These are phyloP conservation scores for Sclerurus mexicanus DNA, from an alignment of 2,113 vertebrate genomes.

Conservation along the genomic window DNA sequence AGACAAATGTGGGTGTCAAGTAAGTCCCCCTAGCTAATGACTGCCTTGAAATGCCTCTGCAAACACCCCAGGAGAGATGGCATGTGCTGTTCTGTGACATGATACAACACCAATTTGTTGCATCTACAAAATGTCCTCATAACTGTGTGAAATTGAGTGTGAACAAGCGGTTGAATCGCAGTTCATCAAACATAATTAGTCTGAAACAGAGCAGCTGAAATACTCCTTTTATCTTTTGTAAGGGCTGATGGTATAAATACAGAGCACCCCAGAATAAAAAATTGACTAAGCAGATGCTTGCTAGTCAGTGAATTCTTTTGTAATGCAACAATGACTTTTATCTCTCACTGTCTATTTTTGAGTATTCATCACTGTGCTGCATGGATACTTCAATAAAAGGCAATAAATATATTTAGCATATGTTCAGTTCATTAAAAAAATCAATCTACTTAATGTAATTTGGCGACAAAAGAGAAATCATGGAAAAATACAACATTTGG, in stretches of 20 bases:
- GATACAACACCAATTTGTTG: neutral
- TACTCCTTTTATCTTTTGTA: conserved; percentile 1
- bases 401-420: conserved; percentile 2
- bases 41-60: neutral
- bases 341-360: neutral
- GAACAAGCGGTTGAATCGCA: neutral
- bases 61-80: neutral
- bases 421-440: neutral
- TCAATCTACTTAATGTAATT: neutral
- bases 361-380: neutral
- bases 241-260: neutral
- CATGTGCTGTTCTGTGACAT: neutral
- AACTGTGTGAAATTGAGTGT: conserved; percentile 45
- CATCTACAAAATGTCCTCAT: neutral
- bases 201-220: neutral
- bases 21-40: neutral
- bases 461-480: neutral
- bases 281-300: neutral
- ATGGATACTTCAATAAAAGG: neutral
- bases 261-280: conserved; percentile 6
- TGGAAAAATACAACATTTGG: neutral
- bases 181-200: conserved; percentile 39
- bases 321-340: conserved; percentile 49
- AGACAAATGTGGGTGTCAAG: neutral
- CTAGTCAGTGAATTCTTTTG: conserved; percentile 19